Percentiles rank a stretch among this genome's conserved stretches.
Evolutionary conservation across 2,888 invertebrate species (phyloP).

Genomic region (Conus canariensis): DNA sequence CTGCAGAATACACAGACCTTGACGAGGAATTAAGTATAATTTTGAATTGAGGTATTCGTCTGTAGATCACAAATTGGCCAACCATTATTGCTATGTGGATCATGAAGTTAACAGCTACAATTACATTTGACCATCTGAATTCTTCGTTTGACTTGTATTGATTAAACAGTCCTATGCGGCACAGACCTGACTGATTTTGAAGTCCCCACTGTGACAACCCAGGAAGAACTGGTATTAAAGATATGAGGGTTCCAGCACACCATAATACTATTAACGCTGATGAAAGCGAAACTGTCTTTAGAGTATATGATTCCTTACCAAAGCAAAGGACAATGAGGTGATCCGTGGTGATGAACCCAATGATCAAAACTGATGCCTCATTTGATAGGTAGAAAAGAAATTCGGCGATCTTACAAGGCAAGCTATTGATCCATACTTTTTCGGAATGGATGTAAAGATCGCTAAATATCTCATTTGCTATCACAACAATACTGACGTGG

Average conservation of each 20-base stretch:
- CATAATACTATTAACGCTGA: neutral
- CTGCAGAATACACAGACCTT: neutral
- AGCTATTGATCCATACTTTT: neutral
- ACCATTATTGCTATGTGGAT: neutral
- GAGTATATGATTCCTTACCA: neutral
- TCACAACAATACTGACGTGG: neutral
- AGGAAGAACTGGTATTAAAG: neutral
- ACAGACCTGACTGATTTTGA: neutral
- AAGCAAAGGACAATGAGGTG: neutral
- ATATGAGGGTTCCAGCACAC: neutral
- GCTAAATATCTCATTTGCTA: neutral
- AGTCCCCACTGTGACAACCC: neutral
- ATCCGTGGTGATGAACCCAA: neutral
- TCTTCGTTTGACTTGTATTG: neutral
- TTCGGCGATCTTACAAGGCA: neutral
- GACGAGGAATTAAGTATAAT: neutral
- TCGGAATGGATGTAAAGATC: neutral
- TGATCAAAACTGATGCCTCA: neutral
- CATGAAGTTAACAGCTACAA: neutral
- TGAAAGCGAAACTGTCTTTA: neutral
- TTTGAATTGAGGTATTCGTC: neutral
- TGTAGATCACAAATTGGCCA: neutral
- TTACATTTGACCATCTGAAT: neutral
- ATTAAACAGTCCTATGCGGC: neutral
- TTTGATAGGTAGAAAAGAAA: neutral